These are phyloP conservation scores for Eristalis arbustorum DNA, from an alignment of 2,888 invertebrate genomes.

Conservation along the genomic window DNA sequence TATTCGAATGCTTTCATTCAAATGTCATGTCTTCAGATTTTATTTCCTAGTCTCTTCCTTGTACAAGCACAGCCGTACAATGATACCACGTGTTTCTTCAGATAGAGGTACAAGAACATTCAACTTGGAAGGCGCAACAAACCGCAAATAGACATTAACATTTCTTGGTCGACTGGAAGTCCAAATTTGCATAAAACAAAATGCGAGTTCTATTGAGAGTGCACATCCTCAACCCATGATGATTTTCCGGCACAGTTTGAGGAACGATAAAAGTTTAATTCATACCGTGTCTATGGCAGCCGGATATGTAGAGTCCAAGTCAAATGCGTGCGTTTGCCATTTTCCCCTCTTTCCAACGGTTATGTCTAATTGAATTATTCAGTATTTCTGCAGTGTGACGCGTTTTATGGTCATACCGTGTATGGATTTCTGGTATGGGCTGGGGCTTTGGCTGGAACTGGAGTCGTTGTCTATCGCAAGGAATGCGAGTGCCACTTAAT, in stretches of 20 bases:
- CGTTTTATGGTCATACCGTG: background rate
- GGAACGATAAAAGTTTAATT: slow-evolving; percentile 48
- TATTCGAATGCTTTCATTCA: background rate
- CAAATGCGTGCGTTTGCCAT: slow-evolving; percentile 24
- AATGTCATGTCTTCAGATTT: background rate
- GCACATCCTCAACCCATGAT: background rate
- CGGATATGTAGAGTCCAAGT: slow-evolving; percentile 39
- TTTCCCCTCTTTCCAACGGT: background rate
- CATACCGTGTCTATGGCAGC: slow-evolving; percentile 28
- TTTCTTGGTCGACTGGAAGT: slow-evolving; percentile 40
- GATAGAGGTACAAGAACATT: slow-evolving; percentile 11
- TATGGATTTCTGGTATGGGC: background rate
- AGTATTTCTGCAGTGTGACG: slow-evolving; percentile 1
- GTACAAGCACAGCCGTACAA: background rate
- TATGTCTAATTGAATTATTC: slow-evolving; percentile 43
- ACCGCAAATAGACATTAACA: slow-evolving; percentile 64
- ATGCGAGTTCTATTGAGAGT: slow-evolving; percentile 5
- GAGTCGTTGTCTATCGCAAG: background rate
- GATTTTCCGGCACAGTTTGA: slow-evolving; percentile 13
- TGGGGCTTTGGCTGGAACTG: background rate
- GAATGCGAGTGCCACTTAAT: background rate
- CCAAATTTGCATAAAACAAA: slow-evolving; percentile 56
- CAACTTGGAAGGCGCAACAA: slow-evolving; percentile 6
- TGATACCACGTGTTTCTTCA: slow-evolving; percentile 26
- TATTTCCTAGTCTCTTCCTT: background rate